phyloP scores from a whole-genome alignment of 1,140 invertebrate species.

The Asobara japonica region DNA sequence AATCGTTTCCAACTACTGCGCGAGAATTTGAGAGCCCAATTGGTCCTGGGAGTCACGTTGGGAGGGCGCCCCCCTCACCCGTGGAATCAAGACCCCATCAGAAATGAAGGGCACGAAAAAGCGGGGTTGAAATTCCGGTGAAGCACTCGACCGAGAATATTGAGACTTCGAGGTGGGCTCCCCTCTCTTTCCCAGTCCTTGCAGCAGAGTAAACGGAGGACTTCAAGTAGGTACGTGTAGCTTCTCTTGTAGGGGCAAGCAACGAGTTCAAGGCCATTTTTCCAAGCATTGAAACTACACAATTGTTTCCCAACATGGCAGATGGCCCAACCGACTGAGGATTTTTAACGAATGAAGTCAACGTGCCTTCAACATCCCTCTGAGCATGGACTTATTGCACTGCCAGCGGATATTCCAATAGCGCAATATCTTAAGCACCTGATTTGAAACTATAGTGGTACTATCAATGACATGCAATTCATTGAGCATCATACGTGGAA shows the following conservation, averaged over 20 bases:
- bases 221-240: not conserved
- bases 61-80: not conserved
- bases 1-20: not conserved
- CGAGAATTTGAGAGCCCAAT: not conserved
- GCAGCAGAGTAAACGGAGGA: not conserved
- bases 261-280: not conserved
- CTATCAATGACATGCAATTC: not conserved
- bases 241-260: not conserved
- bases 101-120: conserved; percentile 7
- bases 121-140: not conserved
- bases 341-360: not conserved
- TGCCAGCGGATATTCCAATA: not conserved
- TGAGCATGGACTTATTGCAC: not conserved
- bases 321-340: not conserved
- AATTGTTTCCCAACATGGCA: not conserved
- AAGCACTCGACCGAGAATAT: conserved; percentile 9
- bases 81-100: not conserved
- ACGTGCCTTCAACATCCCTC: not conserved
- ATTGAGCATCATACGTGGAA: no score
- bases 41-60: not conserved
- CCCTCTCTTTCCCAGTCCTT: not conserved
- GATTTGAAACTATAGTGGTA: not conserved
- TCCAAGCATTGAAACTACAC: not conserved
- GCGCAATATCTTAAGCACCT: not conserved
- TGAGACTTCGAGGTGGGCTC: not conserved